These are phyloP conservation scores for Mycteria americana DNA, from an alignment of 2,797 vertebrate species.

Conservation along the genomic window DNA sequence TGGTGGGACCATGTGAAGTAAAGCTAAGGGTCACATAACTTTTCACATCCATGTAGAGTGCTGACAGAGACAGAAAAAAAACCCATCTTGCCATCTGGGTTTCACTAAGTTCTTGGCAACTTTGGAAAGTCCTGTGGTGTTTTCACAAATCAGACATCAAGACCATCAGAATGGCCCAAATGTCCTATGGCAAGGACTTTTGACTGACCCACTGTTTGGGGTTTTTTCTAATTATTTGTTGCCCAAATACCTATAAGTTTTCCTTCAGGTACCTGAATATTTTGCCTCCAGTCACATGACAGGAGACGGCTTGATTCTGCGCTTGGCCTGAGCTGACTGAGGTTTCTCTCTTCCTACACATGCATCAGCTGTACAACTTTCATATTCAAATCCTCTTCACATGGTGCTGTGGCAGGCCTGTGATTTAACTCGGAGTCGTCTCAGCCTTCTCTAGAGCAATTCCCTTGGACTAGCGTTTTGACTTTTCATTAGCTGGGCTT, in stretches of 20 bases:
- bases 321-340: background rate
- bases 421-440: background rate
- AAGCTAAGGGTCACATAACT: background rate
- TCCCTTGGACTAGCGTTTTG: background rate
- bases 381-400: background rate
- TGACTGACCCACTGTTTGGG: background rate
- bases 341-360: background rate
- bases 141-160: background rate
- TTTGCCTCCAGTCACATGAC: background rate
- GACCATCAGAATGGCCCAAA: background rate
- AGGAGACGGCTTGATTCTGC: background rate
- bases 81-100: background rate
- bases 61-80: background rate
- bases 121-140: background rate
- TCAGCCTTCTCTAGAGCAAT: background rate
- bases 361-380: background rate
- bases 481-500: background rate
- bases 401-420: accelerated
- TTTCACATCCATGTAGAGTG: background rate
- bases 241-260: background rate
- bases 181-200: background rate
- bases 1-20: background rate
- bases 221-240: background rate
- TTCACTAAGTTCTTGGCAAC: background rate
- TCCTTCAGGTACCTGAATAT: background rate